Percentiles rank a stretch among this genome's conserved stretches.
Evolutionary conservation across 2,113 vertebrate genomes (phyloP).

Genomic region (Oreotragus oreotragus): DNA sequence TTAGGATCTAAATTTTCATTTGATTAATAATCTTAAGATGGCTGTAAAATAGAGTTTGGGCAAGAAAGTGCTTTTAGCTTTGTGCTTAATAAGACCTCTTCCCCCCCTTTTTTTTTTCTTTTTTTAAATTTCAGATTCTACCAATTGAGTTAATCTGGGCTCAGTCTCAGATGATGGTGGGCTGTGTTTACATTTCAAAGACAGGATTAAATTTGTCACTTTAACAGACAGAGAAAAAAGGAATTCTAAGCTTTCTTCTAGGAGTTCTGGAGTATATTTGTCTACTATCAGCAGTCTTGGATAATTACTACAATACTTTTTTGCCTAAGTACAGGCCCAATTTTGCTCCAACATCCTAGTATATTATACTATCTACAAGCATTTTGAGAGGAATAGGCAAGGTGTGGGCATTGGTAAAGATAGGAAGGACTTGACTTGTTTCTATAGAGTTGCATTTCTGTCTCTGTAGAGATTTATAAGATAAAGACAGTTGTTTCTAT

Average conservation of each 20-base stretch:
- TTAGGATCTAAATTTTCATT: neutral
- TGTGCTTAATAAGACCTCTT: neutral
- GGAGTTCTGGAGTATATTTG: neutral
- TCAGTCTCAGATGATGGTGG: neutral
- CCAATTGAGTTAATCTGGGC: neutral
- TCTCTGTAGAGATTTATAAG: neutral
- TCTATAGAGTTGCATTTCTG: neutral
- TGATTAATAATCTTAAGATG: neutral
- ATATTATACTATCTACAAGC: neutral
- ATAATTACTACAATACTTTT: neutral
- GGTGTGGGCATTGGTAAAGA: neutral
- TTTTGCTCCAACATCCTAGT: neutral
- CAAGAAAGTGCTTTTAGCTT: neutral
- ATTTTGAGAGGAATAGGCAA: neutral
- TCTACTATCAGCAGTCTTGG: neutral
- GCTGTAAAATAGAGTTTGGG: neutral
- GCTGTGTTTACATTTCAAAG: neutral
- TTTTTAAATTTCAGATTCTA: neutral
- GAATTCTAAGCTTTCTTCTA: neutral
- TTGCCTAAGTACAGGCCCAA: neutral
- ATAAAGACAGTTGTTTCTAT: neutral
- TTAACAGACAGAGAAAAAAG: neutral
- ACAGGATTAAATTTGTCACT: neutral
- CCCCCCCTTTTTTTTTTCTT: neutral
- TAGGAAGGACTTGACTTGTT: neutral